Conservation (phyloP, 2,797 vertebrate genomes). For the Linurgus olivaceus region DNA sequence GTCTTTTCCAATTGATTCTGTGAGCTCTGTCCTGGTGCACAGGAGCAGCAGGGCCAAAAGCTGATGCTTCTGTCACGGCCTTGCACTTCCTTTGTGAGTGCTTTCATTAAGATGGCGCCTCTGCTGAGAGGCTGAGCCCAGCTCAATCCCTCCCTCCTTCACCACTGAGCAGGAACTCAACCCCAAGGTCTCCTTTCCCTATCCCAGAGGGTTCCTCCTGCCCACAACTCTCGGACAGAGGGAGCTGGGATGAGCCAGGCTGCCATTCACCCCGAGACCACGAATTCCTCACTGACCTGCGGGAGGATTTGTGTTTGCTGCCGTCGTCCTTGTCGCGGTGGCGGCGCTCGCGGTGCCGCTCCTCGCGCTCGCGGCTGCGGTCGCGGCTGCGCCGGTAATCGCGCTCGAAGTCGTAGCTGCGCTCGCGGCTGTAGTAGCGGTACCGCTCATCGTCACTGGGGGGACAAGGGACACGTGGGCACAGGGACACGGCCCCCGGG, state of each 20-base stretch:
- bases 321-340: constrained; percentile 74
- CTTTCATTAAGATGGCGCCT: neutral
- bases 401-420: constrained; percentile 71
- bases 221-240: accelerated
- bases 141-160: neutral
- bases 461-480: neutral
- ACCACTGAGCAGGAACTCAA: accelerated
- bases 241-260: neutral
- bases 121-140: neutral
- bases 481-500: neutral
- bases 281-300: neutral
- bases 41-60: neutral
- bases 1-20: neutral
- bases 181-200: neutral
- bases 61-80: neutral
- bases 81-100: accelerated
- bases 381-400: constrained; percentile 70
- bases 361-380: constrained; percentile 69
- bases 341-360: constrained; percentile 68
- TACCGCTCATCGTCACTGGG: constrained; percentile 68
- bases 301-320: constrained; percentile 75
- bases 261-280: accelerated
- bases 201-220: accelerated
- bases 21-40: neutral
- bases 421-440: constrained; percentile 70